Base-by-base conservation (phyloP, 1,140 invertebrate genomes). In the Nilaparvata lugens region DNA sequence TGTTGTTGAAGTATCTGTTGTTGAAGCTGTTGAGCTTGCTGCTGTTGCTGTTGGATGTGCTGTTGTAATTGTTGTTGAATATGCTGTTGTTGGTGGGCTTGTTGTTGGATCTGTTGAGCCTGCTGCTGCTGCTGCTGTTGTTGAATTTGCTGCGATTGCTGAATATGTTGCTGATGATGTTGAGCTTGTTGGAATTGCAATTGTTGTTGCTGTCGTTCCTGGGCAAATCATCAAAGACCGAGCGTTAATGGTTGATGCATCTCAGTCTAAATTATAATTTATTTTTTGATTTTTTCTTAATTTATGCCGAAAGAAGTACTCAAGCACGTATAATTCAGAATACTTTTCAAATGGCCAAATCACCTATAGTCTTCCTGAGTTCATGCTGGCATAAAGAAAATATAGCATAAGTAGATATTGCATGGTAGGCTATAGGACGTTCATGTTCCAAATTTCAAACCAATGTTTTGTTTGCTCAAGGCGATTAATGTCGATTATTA, bases 131-230 rank as follows among this genome's bases (percentile, higher is more conserved):
- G 68, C 62, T 74, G 72, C 43, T 76, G 74, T 57, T 74, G 75
- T 58, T 78, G 77, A 63, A 78, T 72, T 68, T 79, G 64, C 57
- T 65, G 64, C 3, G 28, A 3, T 24, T 76, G 68, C 62, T 74
- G 71, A 45, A 76, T 74, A 57, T 74, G 75, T 58, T 78, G 77
- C 63, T 77, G 72, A 69, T 79, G 64, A 56, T 64, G 64, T 23
- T 74, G 68, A 59, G 75, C 16, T 56, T 35, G 55, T 56, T 54
- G 53, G 4, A 35, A 18, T 55, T 55, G 53, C 16, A 16, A 18
- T 55, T 28, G 74, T 60, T 75, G 72, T 24, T 71, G 65, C 65
- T 75, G 72, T 56, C 73, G 71, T 56, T 76, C 73, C 16, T 76
- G 68, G 61, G n/a, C n/a, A n/a, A n/a, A n/a, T n/a, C 16, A n/a